Percentiles rank a stretch among this genome's conserved stretches.
phyloP scores from a whole-genome alignment of 2,797 vertebrate genomes.

The Cirrhinus molitorella region DNA sequence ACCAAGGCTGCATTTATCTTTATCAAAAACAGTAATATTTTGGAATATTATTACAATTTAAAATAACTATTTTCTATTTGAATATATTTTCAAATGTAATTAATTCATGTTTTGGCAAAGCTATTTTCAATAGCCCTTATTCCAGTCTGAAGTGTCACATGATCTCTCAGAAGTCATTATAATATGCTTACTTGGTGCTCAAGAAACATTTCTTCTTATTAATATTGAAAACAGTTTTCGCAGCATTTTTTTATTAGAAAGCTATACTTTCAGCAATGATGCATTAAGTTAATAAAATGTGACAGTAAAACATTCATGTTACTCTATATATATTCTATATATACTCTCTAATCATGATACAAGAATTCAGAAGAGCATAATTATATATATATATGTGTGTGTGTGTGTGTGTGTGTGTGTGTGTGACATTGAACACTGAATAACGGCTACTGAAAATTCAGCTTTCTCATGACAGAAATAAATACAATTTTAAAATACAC shows the following conservation, averaged over 20 bases:
- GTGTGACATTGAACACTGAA: too few species aligned
- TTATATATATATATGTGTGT: too few species aligned
- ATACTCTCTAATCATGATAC: too few species aligned
- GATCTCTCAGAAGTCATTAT: not conserved
- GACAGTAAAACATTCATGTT: not conserved
- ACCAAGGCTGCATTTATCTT: not conserved
- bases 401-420: too few species aligned
- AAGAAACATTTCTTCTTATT: not conserved
- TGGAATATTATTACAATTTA: not conserved
- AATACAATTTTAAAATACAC: too few species aligned
- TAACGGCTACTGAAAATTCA: not conserved
- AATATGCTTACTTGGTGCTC: not conserved
- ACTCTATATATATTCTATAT: too few species aligned
- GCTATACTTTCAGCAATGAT: not conserved
- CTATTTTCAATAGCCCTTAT: not conserved
- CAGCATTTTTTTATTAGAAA: too few species aligned
- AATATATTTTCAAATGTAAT: not conserved
- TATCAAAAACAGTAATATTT: not conserved
- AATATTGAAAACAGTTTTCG: not conserved
- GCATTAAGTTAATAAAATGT: not conserved
- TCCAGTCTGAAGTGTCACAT: not conserved
- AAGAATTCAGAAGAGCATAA: too few species aligned
- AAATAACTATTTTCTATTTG: not conserved
- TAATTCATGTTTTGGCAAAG: not conserved
- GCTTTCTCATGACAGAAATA: too few species aligned